A percentile compares a stretch with the other conserved stretches of the same genome.
Conservation (phyloP, 1,140 invertebrate species). For the Nautilus pompilius region DNA sequence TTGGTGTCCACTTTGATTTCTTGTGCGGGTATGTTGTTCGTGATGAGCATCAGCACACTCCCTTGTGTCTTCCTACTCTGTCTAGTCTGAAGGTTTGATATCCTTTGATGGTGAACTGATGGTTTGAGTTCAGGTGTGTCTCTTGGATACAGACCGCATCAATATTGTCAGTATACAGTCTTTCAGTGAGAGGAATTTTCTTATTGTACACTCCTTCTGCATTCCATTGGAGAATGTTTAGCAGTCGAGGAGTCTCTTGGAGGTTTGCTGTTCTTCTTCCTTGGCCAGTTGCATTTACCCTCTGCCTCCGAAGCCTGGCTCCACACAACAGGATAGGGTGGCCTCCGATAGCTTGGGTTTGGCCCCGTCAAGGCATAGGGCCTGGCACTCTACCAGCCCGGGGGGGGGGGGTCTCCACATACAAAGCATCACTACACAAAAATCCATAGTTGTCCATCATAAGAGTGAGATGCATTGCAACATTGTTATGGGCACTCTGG, state of each 20-base stretch:
- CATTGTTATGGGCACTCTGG: too few species aligned
- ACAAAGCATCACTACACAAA: too few species aligned
- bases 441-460: too few species aligned
- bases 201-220: slow-evolving; percentile 6
- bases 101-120: not conserved
- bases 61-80: slow-evolving; percentile 7
- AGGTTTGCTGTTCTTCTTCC: not conserved
- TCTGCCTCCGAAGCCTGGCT: not conserved
- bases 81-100: not conserved
- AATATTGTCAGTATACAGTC: slow-evolving; percentile 4
- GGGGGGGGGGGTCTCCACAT: too few species aligned
- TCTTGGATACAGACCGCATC: slow-evolving; percentile 7
- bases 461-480: too few species aligned
- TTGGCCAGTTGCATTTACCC: not conserved
- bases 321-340: too few species aligned
- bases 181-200: not conserved
- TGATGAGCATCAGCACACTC: slow-evolving; percentile 2
- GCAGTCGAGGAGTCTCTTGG: too few species aligned
- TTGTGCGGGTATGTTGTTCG: not conserved
- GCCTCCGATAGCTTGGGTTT: too few species aligned
- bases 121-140: slow-evolving; percentile 6
- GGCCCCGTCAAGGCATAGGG: too few species aligned
- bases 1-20: slow-evolving; percentile 1
- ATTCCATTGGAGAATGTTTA: slow-evolving; percentile 12
- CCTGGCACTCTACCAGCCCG: too few species aligned